A percentile compares a stretch with the other conserved stretches of the same genome.
Evolutionary conservation across 2,797 vertebrate genomes (phyloP).

Genomic region (Gastrophryne carolinensis): DNA sequence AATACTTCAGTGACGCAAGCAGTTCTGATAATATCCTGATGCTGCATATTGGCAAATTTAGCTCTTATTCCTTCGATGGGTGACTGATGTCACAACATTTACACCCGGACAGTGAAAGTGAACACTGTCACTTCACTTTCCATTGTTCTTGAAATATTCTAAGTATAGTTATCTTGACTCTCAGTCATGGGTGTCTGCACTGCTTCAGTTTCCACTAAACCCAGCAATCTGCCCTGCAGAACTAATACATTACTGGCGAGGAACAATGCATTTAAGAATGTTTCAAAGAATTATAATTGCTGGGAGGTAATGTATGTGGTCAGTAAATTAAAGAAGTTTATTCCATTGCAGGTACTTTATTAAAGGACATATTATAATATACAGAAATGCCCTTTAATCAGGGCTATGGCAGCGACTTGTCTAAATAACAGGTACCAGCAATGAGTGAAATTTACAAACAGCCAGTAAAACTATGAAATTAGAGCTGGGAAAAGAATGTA

Average conservation of each 20-base stretch:
- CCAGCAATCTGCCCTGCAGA: neutral
- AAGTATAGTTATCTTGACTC: constrained; percentile 24
- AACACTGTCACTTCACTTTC: neutral
- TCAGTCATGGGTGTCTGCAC: constrained; percentile 23
- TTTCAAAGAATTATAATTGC: too few relatives aligned
- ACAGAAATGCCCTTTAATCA: too few relatives aligned
- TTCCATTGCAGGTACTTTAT: too few relatives aligned
- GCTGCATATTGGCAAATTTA: constrained; percentile 27
- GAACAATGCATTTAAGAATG: too few relatives aligned
- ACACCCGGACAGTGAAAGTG: constrained; percentile 21
- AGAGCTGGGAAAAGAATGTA: too few relatives aligned
- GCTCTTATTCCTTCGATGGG: constrained; percentile 40
- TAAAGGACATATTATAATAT: too few relatives aligned
- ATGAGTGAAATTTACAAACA: too few relatives aligned
- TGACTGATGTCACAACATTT: constrained; percentile 41
- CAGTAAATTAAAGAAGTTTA: too few relatives aligned
- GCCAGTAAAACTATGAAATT: too few relatives aligned
- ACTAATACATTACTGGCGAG: neutral
- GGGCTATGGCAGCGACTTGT: too few relatives aligned
- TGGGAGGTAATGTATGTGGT: too few relatives aligned
- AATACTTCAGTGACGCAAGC: constrained; percentile 25
- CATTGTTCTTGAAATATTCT: constrained; percentile 29
- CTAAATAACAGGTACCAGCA: too few relatives aligned
- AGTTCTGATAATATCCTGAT: constrained; percentile 33
- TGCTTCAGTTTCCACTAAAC: constrained; percentile 14